phyloP scores from a whole-genome alignment of 2,113 vertebrate species.

The Cichladusa arquata region DNA sequence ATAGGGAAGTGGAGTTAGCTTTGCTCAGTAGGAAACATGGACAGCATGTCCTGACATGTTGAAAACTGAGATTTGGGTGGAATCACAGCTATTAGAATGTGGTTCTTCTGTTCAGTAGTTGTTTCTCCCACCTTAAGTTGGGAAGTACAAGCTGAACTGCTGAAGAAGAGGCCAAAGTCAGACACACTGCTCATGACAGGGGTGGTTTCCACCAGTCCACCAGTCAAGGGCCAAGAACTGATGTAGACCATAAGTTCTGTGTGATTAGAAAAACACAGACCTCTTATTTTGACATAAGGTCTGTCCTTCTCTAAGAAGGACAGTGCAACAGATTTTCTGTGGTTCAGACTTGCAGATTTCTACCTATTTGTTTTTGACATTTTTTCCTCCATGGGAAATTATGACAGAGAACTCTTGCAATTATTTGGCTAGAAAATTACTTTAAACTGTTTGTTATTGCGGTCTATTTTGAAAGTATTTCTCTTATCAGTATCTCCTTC shows the following conservation, averaged over 20 bases:
- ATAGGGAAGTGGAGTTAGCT: background rate
- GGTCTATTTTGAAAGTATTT: conserved; percentile 10
- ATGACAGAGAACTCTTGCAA: background rate
- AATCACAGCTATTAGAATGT: background rate
- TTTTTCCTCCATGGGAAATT: background rate
- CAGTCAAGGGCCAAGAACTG: background rate
- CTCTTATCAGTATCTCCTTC: conserved; percentile 13
- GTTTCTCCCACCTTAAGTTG: background rate
- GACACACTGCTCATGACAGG: background rate
- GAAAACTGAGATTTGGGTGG: background rate
- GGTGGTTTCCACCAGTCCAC: background rate
- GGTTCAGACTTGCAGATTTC: background rate
- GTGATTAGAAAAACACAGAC: background rate
- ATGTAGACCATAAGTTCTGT: background rate
- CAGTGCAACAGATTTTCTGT: background rate
- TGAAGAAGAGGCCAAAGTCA: background rate
- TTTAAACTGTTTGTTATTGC: background rate
- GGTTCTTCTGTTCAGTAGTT: background rate
- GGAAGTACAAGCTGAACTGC: background rate
- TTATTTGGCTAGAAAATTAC: background rate
- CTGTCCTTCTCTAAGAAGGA: background rate
- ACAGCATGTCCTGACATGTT: background rate
- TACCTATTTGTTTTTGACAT: background rate
- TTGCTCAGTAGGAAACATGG: background rate
- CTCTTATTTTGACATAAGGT: background rate